Percentiles rank a stretch among this genome's conserved stretches.
phyloP scores from a whole-genome alignment of 2,888 invertebrate genomes.

The Calliphora vomitoria region DNA sequence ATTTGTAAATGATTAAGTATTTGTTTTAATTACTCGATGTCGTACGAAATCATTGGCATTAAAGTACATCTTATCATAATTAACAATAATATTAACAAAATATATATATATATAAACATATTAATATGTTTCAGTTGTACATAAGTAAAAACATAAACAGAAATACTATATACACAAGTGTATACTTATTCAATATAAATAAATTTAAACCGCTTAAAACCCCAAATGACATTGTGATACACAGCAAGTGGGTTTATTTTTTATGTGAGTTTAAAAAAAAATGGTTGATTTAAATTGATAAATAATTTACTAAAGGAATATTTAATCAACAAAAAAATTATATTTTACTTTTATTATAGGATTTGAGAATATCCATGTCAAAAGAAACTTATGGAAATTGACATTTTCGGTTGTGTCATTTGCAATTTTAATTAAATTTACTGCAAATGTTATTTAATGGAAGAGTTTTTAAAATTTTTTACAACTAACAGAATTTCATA shows the following conservation, averaged over 20 bases:
- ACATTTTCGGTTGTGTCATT: no score
- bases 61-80: background rate
- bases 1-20: conserved; percentile 4
- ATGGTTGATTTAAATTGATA: no score
- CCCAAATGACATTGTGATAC: background rate
- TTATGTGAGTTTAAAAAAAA: no score
- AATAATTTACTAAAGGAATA: no score
- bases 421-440: no score
- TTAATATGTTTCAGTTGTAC: background rate
- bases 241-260: background rate
- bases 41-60: background rate
- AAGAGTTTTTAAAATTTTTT: no score
- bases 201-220: background rate
- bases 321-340: no score
- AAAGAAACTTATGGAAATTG: no score
- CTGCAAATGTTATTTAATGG: no score
- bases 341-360: no score
- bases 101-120: background rate
- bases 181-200: background rate
- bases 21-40: background rate
- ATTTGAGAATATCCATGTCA: no score
- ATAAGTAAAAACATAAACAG: background rate
- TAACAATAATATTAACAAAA: background rate
- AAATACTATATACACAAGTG: background rate
- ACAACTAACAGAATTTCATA: no score